Conservation (phyloP, 2,113 vertebrate species). For the Rhinolophus ferrumequinum region DNA sequence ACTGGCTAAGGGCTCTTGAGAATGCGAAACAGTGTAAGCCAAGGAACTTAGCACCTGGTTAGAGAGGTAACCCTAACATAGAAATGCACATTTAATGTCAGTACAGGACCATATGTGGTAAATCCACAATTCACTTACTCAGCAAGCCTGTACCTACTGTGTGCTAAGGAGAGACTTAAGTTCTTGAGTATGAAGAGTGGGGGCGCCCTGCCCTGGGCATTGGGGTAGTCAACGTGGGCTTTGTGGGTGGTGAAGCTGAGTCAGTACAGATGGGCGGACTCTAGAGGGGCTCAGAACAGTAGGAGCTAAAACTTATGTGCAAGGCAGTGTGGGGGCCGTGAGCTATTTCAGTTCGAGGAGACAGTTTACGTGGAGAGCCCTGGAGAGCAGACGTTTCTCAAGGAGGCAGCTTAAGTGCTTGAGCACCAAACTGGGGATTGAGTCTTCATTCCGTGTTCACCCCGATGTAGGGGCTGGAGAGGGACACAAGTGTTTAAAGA, state of each 20-base stretch:
- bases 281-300: not conserved
- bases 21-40: not conserved
- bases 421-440: not conserved
- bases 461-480: not conserved
- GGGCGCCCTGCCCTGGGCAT: not conserved
- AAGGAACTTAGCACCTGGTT: not conserved
- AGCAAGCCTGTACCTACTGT: not conserved
- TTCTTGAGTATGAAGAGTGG: not conserved
- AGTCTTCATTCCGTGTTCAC: not conserved
- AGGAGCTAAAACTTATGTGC: not conserved
- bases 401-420: not conserved
- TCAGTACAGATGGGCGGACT: not conserved
- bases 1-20: not conserved
- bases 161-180: not conserved
- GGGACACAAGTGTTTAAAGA: not conserved
- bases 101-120: too few species aligned
- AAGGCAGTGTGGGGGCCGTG: not conserved
- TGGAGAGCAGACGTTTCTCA: not conserved
- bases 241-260: fast-evolving
- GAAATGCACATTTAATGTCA: not conserved
- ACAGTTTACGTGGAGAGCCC: not conserved
- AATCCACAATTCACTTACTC: not conserved
- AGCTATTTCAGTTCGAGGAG: not conserved
- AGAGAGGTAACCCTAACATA: not conserved
- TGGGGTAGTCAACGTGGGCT: not conserved